Base-by-base conservation (phyloP, 2,113 vertebrate genomes). In the Promerops cafer region DNA sequence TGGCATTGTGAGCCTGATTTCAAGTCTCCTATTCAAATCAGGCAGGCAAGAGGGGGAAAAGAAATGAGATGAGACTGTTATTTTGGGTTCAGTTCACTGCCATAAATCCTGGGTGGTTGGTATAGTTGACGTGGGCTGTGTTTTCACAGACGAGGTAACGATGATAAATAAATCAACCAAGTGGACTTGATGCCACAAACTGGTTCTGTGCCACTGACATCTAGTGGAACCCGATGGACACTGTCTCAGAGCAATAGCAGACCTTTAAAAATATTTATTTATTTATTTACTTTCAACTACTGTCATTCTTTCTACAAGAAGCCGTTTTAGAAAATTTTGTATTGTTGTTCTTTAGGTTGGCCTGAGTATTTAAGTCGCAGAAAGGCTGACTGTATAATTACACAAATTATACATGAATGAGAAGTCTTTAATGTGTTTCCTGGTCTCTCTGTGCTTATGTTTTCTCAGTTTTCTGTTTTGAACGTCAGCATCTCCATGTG, bases 11-110 rank as follows among this genome's bases (percentile, higher is more conserved):
- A 80, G 91, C 39, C 92, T 85, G 94, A 68, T 44, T 78, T n/a
- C 82, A 44, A 53, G 93, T 89, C 96, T 19, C 79, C 88, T 28
- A 10, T 70, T 93, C 82, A 63, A 88, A 79, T 59, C 39, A 16
- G 56, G 45, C 42, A 5, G 85, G 92, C 59, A 83, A 70, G 11
- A 17, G 26, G 23, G 33, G 52, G 16, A 0, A 1, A 11, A 39
- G 20, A 35, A 42, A 71, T 92, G 54, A 94, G 95, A 64, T 37
- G 47, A 92, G 94, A 95, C 78, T 94, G 97, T 97, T 97, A 89
- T 61, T 97, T 94, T 57, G 90, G 95, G 89, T 87, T 87, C 75
- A 53, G 68, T 61, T 70, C 79, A 39, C 75, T 69, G 71, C 91
- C 89, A 33, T 24, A 56, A 54, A 40, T 33, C 45, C 74, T 37